These are phyloP conservation scores for Pseudopleuronectes americanus DNA, from an alignment of 2,797 vertebrate species.

Conservation along the genomic window DNA sequence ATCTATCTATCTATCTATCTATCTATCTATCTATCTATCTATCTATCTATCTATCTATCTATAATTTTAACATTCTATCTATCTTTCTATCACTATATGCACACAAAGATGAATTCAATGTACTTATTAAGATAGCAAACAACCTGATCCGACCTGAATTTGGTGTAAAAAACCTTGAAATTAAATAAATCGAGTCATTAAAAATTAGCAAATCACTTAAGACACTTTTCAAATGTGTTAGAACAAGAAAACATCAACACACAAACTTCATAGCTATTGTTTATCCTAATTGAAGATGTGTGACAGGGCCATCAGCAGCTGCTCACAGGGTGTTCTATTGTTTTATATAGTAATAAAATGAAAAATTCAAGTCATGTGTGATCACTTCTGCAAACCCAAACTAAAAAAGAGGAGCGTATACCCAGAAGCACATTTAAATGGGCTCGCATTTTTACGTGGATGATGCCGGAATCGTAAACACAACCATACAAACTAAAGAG, in stretches of 20 bases:
- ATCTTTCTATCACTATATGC: neutral
- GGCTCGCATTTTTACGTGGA: neutral
- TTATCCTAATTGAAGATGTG: neutral
- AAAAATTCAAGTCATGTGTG: slow-evolving; percentile 12
- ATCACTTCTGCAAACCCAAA: slow-evolving; percentile 20
- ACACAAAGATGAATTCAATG: neutral
- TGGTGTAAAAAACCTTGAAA: neutral
- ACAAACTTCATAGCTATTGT: neutral
- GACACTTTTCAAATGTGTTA: neutral
- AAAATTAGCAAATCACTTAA: slow-evolving; percentile 4
- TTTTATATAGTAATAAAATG: slow-evolving; percentile 16
- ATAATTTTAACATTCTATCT: neutral
- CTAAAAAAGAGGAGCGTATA: neutral
- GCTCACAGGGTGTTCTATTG: neutral
- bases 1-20: no score
- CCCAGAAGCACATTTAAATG: slow-evolving; percentile 21
- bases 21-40: neutral
- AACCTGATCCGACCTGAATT: neutral
- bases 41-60: neutral
- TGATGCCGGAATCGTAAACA: slow-evolving; percentile 3
- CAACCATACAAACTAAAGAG: neutral
- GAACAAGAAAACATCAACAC: neutral
- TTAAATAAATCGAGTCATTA: neutral
- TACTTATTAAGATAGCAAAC: neutral
- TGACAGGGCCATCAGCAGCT: neutral